Evolutionary conservation across 37 sponge, comb jelly and placozoan species (phyloP).

Genomic region (Lycopodina hypogea): DNA sequence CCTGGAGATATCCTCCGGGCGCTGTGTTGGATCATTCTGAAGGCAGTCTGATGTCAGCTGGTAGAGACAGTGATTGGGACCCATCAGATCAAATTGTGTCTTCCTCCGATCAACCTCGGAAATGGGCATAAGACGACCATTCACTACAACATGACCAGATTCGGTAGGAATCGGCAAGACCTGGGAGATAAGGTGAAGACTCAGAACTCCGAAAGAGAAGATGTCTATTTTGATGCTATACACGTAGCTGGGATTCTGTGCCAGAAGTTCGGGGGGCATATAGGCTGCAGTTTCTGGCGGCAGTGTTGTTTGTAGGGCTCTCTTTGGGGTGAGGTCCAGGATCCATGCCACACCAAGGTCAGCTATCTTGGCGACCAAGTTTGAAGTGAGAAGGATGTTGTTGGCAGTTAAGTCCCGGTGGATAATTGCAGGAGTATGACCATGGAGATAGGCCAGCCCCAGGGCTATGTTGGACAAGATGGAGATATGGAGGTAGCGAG

Average conservation of each 20-base stretch:
- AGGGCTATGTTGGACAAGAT: constrained; percentile 46
- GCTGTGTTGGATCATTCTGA: constrained; percentile 35
- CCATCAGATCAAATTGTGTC: constrained; percentile 24
- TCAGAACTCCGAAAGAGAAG: constrained; percentile 52
- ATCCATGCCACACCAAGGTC: constrained; percentile 53
- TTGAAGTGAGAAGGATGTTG: constrained; percentile 54
- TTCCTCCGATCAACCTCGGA: constrained; percentile 42
- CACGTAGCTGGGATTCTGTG: constrained; percentile 23
- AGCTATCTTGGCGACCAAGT: constrained; percentile 58
- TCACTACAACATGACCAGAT: background rate
- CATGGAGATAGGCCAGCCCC: constrained; percentile 54
- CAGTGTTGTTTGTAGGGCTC: constrained; percentile 22
- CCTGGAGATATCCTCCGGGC: constrained; percentile 25
- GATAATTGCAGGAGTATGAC: constrained; percentile 47
- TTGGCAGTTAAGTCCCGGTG: constrained; percentile 63
- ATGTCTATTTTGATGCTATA: constrained; percentile 32
- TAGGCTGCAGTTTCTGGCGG: constrained; percentile 44
- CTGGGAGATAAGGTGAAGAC: constrained; percentile 36
- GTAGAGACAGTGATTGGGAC: constrained; percentile 35
- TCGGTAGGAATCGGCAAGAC: constrained; percentile 51
- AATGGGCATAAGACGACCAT: constrained; percentile 19
- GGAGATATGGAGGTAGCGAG: constrained; percentile 41
- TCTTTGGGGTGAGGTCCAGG: constrained; percentile 20
- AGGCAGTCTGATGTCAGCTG: constrained; percentile 34
- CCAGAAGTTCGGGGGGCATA: constrained; percentile 44